Evolutionary conservation across 2,797 vertebrate genomes (phyloP).

Genomic region (Eupleurogrammus muticus): DNA sequence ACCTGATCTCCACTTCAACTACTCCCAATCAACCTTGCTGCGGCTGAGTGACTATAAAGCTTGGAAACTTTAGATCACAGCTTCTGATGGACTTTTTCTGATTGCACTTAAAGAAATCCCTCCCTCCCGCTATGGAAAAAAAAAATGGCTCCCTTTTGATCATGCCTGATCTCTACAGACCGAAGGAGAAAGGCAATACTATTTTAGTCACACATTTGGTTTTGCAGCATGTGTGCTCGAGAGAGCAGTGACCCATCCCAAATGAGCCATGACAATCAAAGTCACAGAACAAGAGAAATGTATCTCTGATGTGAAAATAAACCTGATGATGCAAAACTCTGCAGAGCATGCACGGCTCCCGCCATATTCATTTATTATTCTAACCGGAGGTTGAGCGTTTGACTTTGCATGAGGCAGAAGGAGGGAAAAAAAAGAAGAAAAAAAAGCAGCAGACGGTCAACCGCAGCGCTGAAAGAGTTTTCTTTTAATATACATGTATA

Average conservation of each 20-base stretch:
- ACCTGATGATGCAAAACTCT: conserved; percentile 67
- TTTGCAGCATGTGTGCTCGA: conserved; percentile 50
- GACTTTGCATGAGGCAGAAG: conserved; percentile 57
- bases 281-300: conserved; percentile 73
- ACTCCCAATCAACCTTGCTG: conserved; percentile 52
- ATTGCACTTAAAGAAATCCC: conserved; percentile 44
- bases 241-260: conserved; percentile 57
- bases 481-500: conserved; percentile 64
- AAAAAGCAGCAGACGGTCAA: conserved; percentile 34
- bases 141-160: conserved; percentile 58
- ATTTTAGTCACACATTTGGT: conserved; percentile 55
- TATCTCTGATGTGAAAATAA: conserved; percentile 74
- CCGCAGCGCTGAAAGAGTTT: conserved; percentile 49
- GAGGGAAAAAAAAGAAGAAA: conserved; percentile 4
- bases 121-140: neutral
- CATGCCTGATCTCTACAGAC: conserved; percentile 28
- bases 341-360: conserved; percentile 45
- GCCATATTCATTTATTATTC: conserved; percentile 73
- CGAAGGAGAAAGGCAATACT: conserved; percentile 43
- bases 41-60: conserved; percentile 34
- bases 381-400: conserved; percentile 55
- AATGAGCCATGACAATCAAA: conserved; percentile 81
- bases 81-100: conserved; percentile 47
- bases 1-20: conserved; percentile 53
- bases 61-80: conserved; percentile 62